phyloP scores from a whole-genome alignment of 2,113 vertebrate genomes.

The Montifringilla adamsi region DNA sequence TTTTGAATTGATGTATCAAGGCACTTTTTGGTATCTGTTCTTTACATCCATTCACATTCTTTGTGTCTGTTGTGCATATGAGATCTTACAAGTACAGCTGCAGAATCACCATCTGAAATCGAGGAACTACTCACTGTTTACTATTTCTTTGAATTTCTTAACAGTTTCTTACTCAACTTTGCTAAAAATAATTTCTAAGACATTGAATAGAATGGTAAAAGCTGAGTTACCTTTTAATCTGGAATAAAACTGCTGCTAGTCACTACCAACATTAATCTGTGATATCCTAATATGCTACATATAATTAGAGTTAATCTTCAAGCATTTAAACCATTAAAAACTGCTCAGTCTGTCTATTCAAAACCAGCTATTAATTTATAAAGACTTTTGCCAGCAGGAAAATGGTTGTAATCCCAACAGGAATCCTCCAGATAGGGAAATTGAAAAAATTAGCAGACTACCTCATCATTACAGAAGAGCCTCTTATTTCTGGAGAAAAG shows the following conservation, averaged over 20 bases:
- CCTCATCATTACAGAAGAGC: neutral
- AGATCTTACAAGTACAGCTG: neutral
- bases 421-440: neutral
- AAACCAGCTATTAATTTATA: conserved; percentile 10
- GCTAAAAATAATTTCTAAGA: neutral
- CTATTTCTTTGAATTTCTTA: neutral
- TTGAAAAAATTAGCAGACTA: neutral
- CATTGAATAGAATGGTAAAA: neutral
- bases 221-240: neutral
- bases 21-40: neutral
- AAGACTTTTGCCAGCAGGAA: neutral
- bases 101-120: neutral
- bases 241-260: conserved; percentile 25
- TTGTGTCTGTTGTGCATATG: neutral
- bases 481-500: neutral
- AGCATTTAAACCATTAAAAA: conserved; percentile 1
- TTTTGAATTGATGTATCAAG: neutral
- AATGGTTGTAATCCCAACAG: neutral
- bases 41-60: neutral
- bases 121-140: neutral
- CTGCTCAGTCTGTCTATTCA: conserved; percentile 3
- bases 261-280: neutral
- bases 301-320: conserved; percentile 41
- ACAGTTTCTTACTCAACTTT: neutral
- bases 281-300: conserved; percentile 6